Percentiles rank a stretch among this genome's conserved stretches.
phyloP scores from a whole-genome alignment of 2,113 vertebrate genomes.

The Protobothrops flavoviridis region DNA sequence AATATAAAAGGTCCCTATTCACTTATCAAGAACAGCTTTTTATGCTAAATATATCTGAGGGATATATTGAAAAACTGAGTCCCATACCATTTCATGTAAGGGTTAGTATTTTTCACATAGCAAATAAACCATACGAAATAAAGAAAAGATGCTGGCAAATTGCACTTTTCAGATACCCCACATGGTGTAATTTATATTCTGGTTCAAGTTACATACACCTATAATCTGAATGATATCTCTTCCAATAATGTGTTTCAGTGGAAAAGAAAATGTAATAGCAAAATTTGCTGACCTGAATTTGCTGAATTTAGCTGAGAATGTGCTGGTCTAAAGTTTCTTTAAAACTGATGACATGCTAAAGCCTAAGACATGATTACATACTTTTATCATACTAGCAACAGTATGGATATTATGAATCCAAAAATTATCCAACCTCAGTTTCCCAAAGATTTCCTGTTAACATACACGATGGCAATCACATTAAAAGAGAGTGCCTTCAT shows the following conservation, averaged over 20 bases:
- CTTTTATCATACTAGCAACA: constrained; percentile 10
- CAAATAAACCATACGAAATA: too few species aligned
- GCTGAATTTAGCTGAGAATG: constrained; percentile 1
- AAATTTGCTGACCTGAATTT: not conserved
- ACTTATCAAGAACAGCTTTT: not conserved
- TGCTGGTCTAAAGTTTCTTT: not conserved
- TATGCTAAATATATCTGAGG: not conserved
- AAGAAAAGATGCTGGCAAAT: not conserved
- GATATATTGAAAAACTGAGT: not conserved
- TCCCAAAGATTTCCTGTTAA: constrained; percentile 18
- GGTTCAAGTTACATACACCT: not conserved
- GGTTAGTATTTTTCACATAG: not conserved
- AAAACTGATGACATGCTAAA: constrained; percentile 32
- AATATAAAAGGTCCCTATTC: not conserved
- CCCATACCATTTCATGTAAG: not conserved
- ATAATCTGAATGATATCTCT: not conserved
- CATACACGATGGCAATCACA: not conserved
- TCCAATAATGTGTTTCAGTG: not conserved
- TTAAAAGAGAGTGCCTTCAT: not conserved
- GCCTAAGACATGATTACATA: not conserved
- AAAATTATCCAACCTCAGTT: not conserved
- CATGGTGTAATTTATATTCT: not conserved
- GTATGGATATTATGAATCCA: constrained; percentile 25
- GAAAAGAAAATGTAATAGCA: not conserved
- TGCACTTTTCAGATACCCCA: not conserved